A percentile compares a stretch with the other conserved stretches of the same genome.
These are phyloP conservation scores for Tiliqua scincoides DNA, from an alignment of 2,113 vertebrate species.

Conservation along the genomic window DNA sequence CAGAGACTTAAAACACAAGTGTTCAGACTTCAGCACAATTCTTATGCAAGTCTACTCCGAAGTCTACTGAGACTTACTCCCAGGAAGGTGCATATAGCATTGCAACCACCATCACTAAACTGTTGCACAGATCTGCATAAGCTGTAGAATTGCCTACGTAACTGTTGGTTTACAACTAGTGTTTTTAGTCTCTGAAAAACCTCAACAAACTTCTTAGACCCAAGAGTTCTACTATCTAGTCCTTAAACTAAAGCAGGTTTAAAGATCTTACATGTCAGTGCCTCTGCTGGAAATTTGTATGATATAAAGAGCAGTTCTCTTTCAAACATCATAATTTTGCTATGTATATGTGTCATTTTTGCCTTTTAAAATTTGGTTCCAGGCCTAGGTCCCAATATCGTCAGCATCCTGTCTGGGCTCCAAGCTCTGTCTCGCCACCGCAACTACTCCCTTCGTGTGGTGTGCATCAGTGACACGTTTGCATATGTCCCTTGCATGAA, in stretches of 20 bases:
- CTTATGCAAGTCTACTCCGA: no score
- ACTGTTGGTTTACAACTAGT: not conserved
- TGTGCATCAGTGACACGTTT: conserved; percentile 79
- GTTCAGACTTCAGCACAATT: no score
- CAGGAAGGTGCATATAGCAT: no score
- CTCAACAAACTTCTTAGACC: not conserved
- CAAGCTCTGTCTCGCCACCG: conserved; percentile 69
- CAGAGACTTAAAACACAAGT: no score
- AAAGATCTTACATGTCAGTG: accelerated
- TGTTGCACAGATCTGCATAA: not conserved
- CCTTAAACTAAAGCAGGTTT: not conserved
- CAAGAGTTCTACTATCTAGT: not conserved
- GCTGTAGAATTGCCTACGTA: not conserved
- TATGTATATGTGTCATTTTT: not conserved
- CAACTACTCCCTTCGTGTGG: conserved; percentile 67
- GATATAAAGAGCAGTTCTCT: accelerated
- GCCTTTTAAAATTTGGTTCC: conserved; percentile 46
- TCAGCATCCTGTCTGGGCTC: conserved; percentile 76
- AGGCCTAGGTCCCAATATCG: conserved; percentile 79
- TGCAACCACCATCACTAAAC: no score
- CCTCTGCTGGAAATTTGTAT: not conserved
- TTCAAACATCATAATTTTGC: conserved; percentile 20
- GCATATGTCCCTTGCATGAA: conserved; percentile 77
- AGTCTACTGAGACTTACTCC: no score
- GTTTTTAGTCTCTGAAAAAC: not conserved